Evolutionary conservation across 2,113 vertebrate genomes (phyloP).

Genomic region (Phylloscopus trochilus): DNA sequence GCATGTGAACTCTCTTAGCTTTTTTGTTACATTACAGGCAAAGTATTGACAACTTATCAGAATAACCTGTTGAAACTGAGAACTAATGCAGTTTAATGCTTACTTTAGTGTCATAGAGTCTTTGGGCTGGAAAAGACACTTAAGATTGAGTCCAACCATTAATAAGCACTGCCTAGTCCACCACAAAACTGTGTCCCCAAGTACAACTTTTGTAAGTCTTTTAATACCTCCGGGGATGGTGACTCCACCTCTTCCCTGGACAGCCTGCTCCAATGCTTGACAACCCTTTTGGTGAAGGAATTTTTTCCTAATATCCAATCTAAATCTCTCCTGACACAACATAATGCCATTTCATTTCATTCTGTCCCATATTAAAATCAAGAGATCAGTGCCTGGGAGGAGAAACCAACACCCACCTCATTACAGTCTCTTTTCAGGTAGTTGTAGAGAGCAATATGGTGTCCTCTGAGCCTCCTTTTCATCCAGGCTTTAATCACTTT

Average conservation of each 20-base stretch:
- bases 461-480: not conserved
- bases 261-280: not conserved
- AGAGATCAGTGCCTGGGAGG: not conserved
- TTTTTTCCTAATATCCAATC: not conserved
- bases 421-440: not conserved
- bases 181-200: not conserved
- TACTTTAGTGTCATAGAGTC: not conserved
- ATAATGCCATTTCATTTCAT: not conserved
- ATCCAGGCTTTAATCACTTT: not conserved
- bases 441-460: not conserved
- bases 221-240: not conserved
- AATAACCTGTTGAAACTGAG: not conserved
- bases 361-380: not conserved
- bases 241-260: not conserved
- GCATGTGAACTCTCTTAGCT: not conserved
- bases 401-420: not conserved
- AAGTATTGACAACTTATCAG: not conserved
- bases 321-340: not conserved
- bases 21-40: not conserved
- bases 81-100: not conserved
- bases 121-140: not conserved
- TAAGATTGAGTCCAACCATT: accelerated
- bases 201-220: not conserved
- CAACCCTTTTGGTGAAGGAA: not conserved
- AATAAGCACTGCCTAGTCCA: not conserved